Conservation (phyloP, 2,113 vertebrate genomes). For the Orcinus orca region DNA sequence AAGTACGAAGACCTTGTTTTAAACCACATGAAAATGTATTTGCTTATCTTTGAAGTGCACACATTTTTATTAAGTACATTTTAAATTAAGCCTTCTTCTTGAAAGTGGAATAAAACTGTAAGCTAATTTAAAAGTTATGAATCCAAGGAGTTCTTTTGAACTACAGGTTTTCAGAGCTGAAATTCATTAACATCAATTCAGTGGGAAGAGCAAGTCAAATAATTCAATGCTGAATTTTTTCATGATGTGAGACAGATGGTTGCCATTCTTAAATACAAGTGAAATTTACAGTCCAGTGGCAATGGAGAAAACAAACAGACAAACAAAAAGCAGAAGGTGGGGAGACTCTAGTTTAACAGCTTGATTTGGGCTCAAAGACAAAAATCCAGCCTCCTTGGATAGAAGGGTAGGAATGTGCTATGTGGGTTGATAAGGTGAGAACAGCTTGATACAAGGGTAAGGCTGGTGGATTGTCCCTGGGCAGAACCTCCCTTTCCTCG, state of each 20-base stretch:
- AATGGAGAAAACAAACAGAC: not conserved
- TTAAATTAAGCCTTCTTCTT: slow-evolving; percentile 17
- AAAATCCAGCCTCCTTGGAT: not conserved
- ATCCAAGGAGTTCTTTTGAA: slow-evolving; percentile 15
- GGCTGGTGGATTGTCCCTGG: no score
- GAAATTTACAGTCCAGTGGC: not conserved
- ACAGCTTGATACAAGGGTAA: fast-evolving
- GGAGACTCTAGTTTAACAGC: not conserved
- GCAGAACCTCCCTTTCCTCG: not conserved
- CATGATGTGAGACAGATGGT: not conserved
- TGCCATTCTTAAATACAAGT: not conserved
- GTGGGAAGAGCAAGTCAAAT: not conserved
- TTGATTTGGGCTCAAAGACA: not conserved
- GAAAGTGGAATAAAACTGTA: slow-evolving; percentile 3
- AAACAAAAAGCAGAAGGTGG: not conserved
- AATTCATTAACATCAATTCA: slow-evolving; percentile 23
- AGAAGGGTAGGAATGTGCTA: no score
- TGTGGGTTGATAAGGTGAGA: not conserved
- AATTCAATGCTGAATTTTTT: not conserved
- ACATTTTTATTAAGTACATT: slow-evolving; percentile 10
- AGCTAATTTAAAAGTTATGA: slow-evolving; percentile 46
- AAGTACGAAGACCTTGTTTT: not conserved
- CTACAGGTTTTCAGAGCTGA: not conserved
- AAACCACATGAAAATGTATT: not conserved
- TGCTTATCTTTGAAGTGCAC: slow-evolving; percentile 54